Base-by-base conservation (phyloP, 1,140 invertebrate genomes). In the Stegodyphus dumicola region DNA sequence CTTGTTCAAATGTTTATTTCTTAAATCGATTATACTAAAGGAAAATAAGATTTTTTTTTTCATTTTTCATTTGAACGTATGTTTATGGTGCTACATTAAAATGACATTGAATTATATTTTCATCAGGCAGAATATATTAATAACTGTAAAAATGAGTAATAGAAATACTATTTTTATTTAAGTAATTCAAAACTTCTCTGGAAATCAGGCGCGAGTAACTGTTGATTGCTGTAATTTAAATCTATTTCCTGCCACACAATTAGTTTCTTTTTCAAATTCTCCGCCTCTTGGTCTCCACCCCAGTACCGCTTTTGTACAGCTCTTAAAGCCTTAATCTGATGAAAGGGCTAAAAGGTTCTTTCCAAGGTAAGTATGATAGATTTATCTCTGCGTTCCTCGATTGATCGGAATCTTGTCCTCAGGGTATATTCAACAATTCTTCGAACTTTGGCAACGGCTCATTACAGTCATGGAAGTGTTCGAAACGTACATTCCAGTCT, bases 381-480 rank as follows among this genome's bases (percentile, higher is more conserved):
- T 60, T 60, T 60, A 60, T 60, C 15, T 60, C 56, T 60, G 56
- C 56, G 5, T 60, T 60, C 56, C 1, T 5, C 56, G 33, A 33
- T 60, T 9, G 56, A 15, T 60, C 56, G 9, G 9, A 60, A 11
- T 5, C 15, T 11, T 1, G 15, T 15, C 9, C 56, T 60, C 56
- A 5, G 56, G 9, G 15, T 11, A 15, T 60, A 15, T 60, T 60
- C 33, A 33, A 33, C 33, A 33, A 33, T 33, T 33, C 33, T 33
- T 60, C 56, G 56, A 15, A 60, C n/a, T 65, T 51, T 18, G 64
- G 76, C 48, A 66, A 77, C 76, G 76, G 76, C 64, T 77, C 76
- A 77, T 77, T 77, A 77, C 56, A 54, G 33, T 51, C 56, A 60
- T 15, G 15, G 56, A 60, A 60, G 9, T 15, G 56, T 15, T 60